A percentile compares a stretch with the other conserved stretches of the same genome.
Conservation (phyloP, 1,140 invertebrate species). For the Drosophila guanche region DNA sequence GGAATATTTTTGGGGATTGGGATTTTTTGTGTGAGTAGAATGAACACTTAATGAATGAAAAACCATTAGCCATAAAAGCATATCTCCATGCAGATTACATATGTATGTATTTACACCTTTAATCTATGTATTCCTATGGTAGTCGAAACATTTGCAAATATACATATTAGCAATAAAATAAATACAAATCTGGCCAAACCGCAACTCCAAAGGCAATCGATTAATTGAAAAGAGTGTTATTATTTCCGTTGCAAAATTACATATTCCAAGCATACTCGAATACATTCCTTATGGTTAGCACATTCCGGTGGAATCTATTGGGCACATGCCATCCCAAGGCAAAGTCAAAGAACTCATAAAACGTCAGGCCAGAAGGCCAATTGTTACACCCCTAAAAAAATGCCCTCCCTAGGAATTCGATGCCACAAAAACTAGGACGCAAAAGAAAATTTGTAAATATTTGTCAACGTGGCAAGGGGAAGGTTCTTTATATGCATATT, state of each 20-base stretch:
- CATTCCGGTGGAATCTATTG: not conserved
- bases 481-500: not conserved
- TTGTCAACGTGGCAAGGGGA: slow-evolving; percentile 5
- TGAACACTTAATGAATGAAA: not conserved
- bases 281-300: too few relatives aligned
- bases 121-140: too few relatives aligned
- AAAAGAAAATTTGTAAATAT: slow-evolving; percentile 33
- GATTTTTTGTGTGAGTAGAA: not conserved
- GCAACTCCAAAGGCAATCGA: too few relatives aligned
- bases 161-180: too few relatives aligned
- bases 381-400: slow-evolving; percentile 18
- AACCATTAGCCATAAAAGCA: too few relatives aligned
- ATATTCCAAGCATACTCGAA: too few relatives aligned
- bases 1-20: not conserved
- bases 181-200: not conserved
- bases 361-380: slow-evolving; percentile 18
- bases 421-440: slow-evolving; percentile 13
- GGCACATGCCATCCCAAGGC: not conserved
- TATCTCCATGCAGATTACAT: too few relatives aligned
- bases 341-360: slow-evolving; percentile 36
- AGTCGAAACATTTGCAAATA: too few relatives aligned
- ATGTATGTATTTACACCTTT: too few relatives aligned
- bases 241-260: too few relatives aligned
- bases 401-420: slow-evolving; percentile 22
- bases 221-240: too few relatives aligned